Evolutionary conservation across 2,113 vertebrate species (phyloP).

Genomic region (Melanerpes aurifrons): DNA sequence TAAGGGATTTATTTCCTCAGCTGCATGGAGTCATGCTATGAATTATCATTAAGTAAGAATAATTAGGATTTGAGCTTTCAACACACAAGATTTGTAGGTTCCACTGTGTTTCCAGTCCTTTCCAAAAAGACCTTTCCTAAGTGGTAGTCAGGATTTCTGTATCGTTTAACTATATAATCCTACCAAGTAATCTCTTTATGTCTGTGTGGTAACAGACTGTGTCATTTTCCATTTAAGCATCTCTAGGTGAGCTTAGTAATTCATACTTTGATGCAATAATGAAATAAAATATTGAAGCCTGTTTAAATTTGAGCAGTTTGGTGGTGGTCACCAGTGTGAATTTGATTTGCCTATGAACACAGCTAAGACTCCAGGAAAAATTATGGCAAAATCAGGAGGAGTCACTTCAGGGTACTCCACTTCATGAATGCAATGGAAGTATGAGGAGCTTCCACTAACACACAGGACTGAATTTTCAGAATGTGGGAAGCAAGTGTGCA

Average conservation of each 20-base stretch:
- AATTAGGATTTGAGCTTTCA: constrained; percentile 26
- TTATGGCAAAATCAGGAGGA: neutral
- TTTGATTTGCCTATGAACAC: neutral
- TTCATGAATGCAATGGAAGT: neutral
- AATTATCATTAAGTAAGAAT: constrained; percentile 36
- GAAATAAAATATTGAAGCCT: neutral
- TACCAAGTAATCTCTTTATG: neutral
- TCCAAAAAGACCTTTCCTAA: neutral
- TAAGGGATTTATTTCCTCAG: constrained; percentile 60
- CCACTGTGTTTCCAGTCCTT: neutral
- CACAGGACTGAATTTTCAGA: neutral
- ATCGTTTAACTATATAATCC: neutral
- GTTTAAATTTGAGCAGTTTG: neutral
- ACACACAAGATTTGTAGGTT: neutral
- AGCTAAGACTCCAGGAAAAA: neutral
- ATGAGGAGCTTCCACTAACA: neutral
- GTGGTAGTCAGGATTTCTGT: neutral
- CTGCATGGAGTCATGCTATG: constrained; percentile 24
- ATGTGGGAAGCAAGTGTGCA: constrained; percentile 45
- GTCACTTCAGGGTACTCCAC: neutral
- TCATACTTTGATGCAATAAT: neutral
- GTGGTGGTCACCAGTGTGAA: rapidly evolving
- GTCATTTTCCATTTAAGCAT: neutral
- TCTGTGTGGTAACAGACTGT: neutral
- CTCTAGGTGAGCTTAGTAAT: neutral